Evolutionary conservation across 2,888 invertebrate genomes (phyloP), one percentile per base, ranked within the genome.

Genomic region (Mechanitis messenoides): DNA sequence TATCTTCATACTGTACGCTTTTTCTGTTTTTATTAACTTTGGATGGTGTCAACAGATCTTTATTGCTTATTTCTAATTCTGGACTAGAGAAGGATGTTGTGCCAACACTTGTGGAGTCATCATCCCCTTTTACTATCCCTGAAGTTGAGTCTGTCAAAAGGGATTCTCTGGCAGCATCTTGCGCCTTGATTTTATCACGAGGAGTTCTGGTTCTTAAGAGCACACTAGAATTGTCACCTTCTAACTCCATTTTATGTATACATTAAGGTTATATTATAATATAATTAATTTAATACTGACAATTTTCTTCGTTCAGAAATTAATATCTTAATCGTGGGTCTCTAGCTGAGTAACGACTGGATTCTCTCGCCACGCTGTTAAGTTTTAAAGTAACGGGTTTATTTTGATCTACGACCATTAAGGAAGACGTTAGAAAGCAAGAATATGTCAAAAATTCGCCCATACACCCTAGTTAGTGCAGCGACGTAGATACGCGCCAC

Each of bases 241-340:
- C 78, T 65, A 75, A 74, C 66, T 85, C 84, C 87, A 89, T 88
- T 72, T 67, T 72, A 76, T 73, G 69, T 1, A 42, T 5, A 42
- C 42, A 42, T 42, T 42, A 74, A 75, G 20, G 71, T 78, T 46
- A 56, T 58, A 64, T 31, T 55, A 60, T 59, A 80, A 42, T 80
- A 79, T 76, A 72, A 53, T 47, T 71, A 67, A 67, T 68, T 65
- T 81, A 89, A 89, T 88, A 88, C 87, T 87, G 88, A 74, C 72
- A 74, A 74, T 66, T 63, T 56, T 55, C 56, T 55, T 20, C 11
- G 9, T 9, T 5, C 61, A 33, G 20, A 28, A 53, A 31, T 81
- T 91, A 91, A 33, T 83, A 77, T 91, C 92, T 92, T 91, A 92
- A 92, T 72, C 92, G 83, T 45, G 92, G 92, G 73, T 92, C 92